Evolutionary conservation across 1,140 invertebrate genomes (phyloP), one percentile per base, ranked within the genome.

Genomic region (Gryllus bimaculatus): DNA sequence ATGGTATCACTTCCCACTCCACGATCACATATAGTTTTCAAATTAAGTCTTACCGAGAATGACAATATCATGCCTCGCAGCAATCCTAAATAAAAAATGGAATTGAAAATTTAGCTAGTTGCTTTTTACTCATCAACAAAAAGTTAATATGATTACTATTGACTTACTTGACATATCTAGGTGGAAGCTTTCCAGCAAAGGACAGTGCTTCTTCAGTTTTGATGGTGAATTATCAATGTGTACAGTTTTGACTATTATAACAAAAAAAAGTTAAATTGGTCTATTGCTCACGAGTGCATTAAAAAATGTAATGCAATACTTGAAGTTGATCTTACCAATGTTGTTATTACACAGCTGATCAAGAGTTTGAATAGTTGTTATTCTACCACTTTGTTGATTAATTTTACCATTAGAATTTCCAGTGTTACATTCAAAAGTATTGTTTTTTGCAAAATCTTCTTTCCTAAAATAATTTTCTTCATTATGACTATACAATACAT

Each of bases 1-100:
- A 96, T 93, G 0, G 93, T 95, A 82, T 95, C 94, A 8, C 90
- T 89, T 7, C 93, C 93, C 10, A 95, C 93, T 8, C 89, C 89
- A 79, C 91, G 87, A 84, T 94, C 93, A 83, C 93, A 93, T 82
- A 95, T 95, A 75, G 91, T 91, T 82, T 89, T 89, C 82, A 94
- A 86, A 83, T 95, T 95, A 47, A 90, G 89, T 79, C 90, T 89
- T 75, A 93, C 87, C 12, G 93, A 95, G 85, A 95, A 95, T 8
- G 93, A 93, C 12, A 95, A 86, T n/a, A 95, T 83, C 47, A 94
- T 84, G 82, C 94, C 92, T 66, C 90, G 90, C 84, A 89, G 89
- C 20, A 92, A 83, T 82, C 88, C 91, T 89, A 87, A 12, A 82
- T 82, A 80, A 48, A 79, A 47, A 79, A 47, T 54, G 48, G 75